phyloP scores from a whole-genome alignment of 2,113 vertebrate species.

The Sarotherodon lohbergeri region DNA sequence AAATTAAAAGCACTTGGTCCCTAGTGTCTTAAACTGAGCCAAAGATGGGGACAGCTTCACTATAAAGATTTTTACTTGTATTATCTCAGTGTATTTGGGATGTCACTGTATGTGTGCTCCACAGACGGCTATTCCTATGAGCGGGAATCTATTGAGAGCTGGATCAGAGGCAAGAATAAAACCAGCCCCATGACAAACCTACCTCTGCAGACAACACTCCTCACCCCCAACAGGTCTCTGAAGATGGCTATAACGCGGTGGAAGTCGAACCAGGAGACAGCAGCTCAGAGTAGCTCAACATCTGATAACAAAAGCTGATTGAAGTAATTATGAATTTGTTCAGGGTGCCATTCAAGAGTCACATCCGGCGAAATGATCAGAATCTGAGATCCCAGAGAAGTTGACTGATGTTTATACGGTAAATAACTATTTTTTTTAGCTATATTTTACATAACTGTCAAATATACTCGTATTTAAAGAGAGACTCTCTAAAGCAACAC shows the following conservation, averaged over 20 bases:
- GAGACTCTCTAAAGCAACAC: background rate
- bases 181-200: slow-evolving; percentile 94
- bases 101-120: background rate
- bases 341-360: background rate
- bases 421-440: background rate
- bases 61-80: background rate
- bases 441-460: background rate
- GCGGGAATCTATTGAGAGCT: slow-evolving; percentile 84
- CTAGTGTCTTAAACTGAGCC: background rate
- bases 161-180: slow-evolving; percentile 80
- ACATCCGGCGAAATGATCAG: background rate
- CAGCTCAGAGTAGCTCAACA: background rate
- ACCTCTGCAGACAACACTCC: slow-evolving; percentile 74
- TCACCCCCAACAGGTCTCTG: slow-evolving; percentile 86
- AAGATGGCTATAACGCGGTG: slow-evolving; percentile 88
- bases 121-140: slow-evolving; percentile 93
- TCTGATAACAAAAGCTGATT: background rate
- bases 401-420: background rate
- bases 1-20: background rate
- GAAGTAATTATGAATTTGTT: background rate
- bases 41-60: background rate
- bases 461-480: background rate
- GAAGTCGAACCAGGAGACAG: slow-evolving; percentile 56
- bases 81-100: background rate
- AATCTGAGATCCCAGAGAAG: background rate